A percentile compares a stretch with the other conserved stretches of the same genome.
Conservation (phyloP, 2,797 vertebrate genomes). For the Scarus forsteni region DNA sequence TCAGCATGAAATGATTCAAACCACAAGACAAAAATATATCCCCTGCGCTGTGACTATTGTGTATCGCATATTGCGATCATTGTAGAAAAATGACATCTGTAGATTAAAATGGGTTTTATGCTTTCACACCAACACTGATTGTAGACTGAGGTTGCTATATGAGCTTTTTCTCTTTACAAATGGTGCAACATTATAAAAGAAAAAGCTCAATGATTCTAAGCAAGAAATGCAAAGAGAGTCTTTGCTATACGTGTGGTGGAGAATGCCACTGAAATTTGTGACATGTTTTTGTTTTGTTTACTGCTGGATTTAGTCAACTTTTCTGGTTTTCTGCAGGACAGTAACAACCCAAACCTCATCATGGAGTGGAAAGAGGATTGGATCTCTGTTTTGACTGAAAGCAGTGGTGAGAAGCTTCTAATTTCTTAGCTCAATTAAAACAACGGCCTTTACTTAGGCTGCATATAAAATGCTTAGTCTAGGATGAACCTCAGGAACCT, state of each 20-base stretch:
- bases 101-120: too few species aligned
- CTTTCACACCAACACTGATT: too few species aligned
- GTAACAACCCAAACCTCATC: conserved; percentile 19
- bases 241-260: not conserved
- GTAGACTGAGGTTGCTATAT: too few species aligned
- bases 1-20: too few species aligned
- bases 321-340: conserved; percentile 15
- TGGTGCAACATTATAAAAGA: too few species aligned
- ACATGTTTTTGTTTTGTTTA: conserved; percentile 13
- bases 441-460: conserved; percentile 27
- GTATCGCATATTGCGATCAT: too few species aligned
- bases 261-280: not conserved
- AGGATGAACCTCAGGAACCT: conserved; percentile 25
- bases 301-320: conserved; percentile 30
- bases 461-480: conserved; percentile 28
- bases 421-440: conserved; percentile 16
- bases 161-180: too few species aligned
- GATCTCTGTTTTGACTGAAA: conserved; percentile 30
- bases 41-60: too few species aligned
- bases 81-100: too few species aligned
- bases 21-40: too few species aligned
- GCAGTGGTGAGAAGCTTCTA: conserved; percentile 16
- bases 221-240: not conserved
- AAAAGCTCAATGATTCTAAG: not conserved
- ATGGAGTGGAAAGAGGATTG: conserved; percentile 29